A percentile compares a stretch with the other conserved stretches of the same genome.
Conservation (phyloP, 1,140 invertebrate species). For the Zaprionus africanus region DNA sequence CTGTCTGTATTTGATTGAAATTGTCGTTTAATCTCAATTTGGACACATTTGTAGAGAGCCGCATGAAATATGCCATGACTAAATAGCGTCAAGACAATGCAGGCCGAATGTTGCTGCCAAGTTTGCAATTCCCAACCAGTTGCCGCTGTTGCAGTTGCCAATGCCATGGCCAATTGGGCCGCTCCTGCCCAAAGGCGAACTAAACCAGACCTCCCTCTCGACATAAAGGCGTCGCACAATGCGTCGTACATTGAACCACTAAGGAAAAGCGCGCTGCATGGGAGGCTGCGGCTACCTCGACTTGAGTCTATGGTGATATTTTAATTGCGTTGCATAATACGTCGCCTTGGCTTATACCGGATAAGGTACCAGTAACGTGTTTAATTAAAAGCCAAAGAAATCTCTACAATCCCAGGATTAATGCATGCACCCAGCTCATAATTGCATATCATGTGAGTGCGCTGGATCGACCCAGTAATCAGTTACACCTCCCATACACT, state of each 20-base stretch:
- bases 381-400: slow-evolving; percentile 8
- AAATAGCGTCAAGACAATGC: slow-evolving; percentile 42
- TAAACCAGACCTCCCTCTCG: slow-evolving; percentile 15
- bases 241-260: slow-evolving; percentile 33
- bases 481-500: neutral
- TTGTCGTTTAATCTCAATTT: slow-evolving; percentile 78
- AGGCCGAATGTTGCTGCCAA: slow-evolving; percentile 30
- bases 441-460: neutral
- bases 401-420: neutral
- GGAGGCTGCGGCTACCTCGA: neutral
- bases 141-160: slow-evolving; percentile 30
- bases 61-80: slow-evolving; percentile 45
- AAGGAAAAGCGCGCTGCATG: slow-evolving; percentile 9
- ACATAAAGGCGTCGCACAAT: slow-evolving; percentile 14
- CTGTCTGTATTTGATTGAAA: slow-evolving; percentile 61
- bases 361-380: slow-evolving; percentile 10
- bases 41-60: slow-evolving; percentile 62
- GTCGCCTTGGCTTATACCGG: slow-evolving; percentile 4
- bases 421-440: neutral
- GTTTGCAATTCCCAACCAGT: slow-evolving; percentile 65
- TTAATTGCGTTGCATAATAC: slow-evolving; percentile 46
- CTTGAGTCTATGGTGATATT: slow-evolving; percentile 1
- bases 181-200: slow-evolving; percentile 30
- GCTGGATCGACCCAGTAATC: neutral
- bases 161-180: slow-evolving; percentile 32